A percentile compares a stretch with the other conserved stretches of the same genome.
These are phyloP conservation scores for Zaprionus kolodkinae DNA, from an alignment of 1,140 invertebrate genomes.

Conservation along the genomic window DNA sequence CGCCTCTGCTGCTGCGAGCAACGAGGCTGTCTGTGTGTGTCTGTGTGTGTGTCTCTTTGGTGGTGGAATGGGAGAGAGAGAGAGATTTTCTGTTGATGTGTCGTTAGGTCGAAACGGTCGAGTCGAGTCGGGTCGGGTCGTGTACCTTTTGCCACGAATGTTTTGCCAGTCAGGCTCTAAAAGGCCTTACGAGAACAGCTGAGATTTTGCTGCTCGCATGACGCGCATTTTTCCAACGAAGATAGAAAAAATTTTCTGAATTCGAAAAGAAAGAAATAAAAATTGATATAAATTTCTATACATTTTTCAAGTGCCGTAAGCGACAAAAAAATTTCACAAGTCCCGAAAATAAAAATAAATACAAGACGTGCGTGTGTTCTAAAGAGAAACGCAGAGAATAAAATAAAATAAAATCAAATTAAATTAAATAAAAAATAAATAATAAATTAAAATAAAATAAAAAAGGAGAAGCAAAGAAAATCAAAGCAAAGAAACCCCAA, in stretches of 20 bases:
- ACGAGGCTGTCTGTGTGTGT: slow-evolving; percentile 23
- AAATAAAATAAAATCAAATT: slow-evolving; percentile 14
- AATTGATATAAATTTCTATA: slow-evolving; percentile 48
- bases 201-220: slow-evolving; percentile 83
- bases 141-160: slow-evolving; percentile 85
- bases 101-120: slow-evolving; percentile 84
- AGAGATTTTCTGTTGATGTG: slow-evolving; percentile 84
- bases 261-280: too few relatives aligned
- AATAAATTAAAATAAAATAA: slow-evolving; percentile 24
- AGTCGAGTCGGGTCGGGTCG: slow-evolving; percentile 85
- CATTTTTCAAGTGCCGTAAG: slow-evolving; percentile 49
- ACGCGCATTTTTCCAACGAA: slow-evolving; percentile 69
- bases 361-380: slow-evolving; percentile 35
- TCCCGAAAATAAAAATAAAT: slow-evolving; percentile 34
- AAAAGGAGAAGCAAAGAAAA: slow-evolving; percentile 15
- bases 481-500: slow-evolving; percentile 40
- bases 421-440: slow-evolving; percentile 29
- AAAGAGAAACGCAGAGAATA: slow-evolving; percentile 5
- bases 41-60: slow-evolving; percentile 20
- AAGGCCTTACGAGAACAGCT: slow-evolving; percentile 84
- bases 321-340: slow-evolving; percentile 29
- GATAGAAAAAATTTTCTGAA: slow-evolving; percentile 55
- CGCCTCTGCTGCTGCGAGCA: slow-evolving; percentile 11
- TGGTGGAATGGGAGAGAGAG: slow-evolving; percentile 79
- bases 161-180: slow-evolving; percentile 85